Conservation (phyloP, 1,140 invertebrate genomes). For the Papilio polytes region DNA sequence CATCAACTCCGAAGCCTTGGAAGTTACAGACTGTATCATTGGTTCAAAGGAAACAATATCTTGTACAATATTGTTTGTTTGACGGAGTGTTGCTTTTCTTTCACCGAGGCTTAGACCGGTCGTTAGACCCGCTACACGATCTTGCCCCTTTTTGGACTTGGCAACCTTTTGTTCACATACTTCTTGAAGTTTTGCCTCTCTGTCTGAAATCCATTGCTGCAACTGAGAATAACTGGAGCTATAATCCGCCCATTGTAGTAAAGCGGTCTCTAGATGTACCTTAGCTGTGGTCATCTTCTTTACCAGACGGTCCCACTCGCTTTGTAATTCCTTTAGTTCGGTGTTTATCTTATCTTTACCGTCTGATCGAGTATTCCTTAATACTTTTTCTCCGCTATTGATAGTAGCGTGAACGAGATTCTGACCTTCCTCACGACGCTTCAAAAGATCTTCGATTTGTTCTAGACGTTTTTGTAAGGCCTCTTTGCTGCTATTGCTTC, state of each 20-base stretch:
- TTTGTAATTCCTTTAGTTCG: constrained; percentile 95
- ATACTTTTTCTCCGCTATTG: constrained; percentile 96
- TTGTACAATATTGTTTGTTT: constrained; percentile 96
- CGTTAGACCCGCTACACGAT: constrained; percentile 87
- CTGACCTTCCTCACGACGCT: constrained; percentile 95
- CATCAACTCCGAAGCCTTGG: constrained; percentile 94
- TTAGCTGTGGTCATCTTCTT: constrained; percentile 97
- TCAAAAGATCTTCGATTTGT: constrained; percentile 92
- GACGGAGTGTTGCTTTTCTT: constrained; percentile 93
- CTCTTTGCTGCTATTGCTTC: constrained; percentile 92
- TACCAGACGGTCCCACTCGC: constrained; percentile 95
- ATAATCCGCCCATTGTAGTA: constrained; percentile 98
- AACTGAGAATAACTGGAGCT: constrained; percentile 95
- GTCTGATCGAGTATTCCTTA: constrained; percentile 94
- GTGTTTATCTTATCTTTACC: constrained; percentile 94
- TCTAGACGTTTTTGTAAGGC: constrained; percentile 92
- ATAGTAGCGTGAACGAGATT: constrained; percentile 94
- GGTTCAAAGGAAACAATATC: constrained; percentile 97
- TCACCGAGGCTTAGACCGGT: constrained; percentile 91
- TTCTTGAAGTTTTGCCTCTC: constrained; percentile 97
- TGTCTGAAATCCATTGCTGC: constrained; percentile 97
- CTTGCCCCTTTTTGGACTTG: constrained; percentile 89
- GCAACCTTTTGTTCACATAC: constrained; percentile 94
- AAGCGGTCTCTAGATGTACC: constrained; percentile 95
- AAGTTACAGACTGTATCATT: constrained; percentile 96